A percentile compares a stretch with the other conserved stretches of the same genome.
Evolutionary conservation across 2,797 vertebrate species (phyloP).

Genomic region (Loriculus beryllinus): DNA sequence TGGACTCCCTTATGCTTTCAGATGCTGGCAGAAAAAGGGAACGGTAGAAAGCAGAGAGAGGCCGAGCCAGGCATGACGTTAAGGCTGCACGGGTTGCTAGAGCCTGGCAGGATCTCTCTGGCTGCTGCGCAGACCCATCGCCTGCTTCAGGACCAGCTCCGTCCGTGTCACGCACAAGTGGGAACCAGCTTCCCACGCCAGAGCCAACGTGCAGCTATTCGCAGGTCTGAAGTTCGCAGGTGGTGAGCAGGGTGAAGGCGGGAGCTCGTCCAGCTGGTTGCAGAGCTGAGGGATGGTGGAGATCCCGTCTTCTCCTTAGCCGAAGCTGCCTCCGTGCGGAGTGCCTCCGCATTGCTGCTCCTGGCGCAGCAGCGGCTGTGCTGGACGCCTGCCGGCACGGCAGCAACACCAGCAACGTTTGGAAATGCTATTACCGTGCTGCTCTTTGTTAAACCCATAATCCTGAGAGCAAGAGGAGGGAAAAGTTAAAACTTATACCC

Average conservation of each 20-base stretch:
- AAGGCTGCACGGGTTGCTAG: neutral
- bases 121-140: neutral
- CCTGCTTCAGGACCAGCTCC: neutral
- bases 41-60: neutral
- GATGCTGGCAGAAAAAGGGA: neutral
- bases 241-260: neutral
- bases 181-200: neutral
- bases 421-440: neutral
- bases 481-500: neutral
- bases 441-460: neutral
- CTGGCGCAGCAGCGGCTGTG: neutral
- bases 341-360: neutral
- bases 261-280: neutral
- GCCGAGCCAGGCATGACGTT: neutral
- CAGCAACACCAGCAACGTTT: neutral
- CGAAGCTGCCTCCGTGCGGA: constrained; percentile 40
- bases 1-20: neutral
- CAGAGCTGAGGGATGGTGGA: neutral
- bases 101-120: neutral
- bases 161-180: accelerated
- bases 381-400: accelerated
- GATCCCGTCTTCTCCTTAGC: neutral
- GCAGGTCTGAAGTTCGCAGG: no score
- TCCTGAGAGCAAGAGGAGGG: neutral
- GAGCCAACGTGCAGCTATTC: accelerated